Evolutionary conservation across 2,113 vertebrate species (phyloP).

Genomic region (Anas platyrhynchos): DNA sequence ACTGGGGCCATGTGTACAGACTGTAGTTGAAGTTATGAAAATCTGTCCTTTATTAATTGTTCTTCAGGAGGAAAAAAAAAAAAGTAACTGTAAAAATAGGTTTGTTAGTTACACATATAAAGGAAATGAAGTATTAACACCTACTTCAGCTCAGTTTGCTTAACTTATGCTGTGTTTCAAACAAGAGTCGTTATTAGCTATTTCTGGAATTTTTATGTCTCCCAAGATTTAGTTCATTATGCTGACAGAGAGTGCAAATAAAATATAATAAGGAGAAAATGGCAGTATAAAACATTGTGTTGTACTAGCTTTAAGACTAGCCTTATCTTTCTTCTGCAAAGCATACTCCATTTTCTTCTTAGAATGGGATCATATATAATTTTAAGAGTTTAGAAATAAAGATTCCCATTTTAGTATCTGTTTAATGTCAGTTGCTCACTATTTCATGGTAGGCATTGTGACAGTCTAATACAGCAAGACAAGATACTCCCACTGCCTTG

Average conservation of each 20-base stretch:
- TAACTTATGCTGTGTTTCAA: conserved; percentile 14
- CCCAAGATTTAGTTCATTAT: conserved; percentile 33
- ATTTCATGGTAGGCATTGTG: background rate
- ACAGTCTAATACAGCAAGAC: background rate
- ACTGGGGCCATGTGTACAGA: background rate
- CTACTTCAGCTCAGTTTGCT: conserved; percentile 4
- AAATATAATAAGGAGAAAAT: conserved; percentile 60
- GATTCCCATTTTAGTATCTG: conserved; percentile 16
- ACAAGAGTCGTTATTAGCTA: conserved; percentile 14
- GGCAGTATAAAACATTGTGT: background rate
- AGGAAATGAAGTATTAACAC: conserved; percentile 1
- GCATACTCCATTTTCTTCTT: conserved; percentile 19
- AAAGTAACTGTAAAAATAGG: background rate
- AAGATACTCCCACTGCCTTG: background rate
- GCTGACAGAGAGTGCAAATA: conserved; percentile 36
- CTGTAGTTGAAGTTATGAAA: background rate
- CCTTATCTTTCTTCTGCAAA: conserved; percentile 26
- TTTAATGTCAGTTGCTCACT: conserved; percentile 10
- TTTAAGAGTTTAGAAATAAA: conserved; percentile 56
- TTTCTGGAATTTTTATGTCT: background rate
- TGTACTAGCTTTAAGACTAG: background rate
- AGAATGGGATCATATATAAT: conserved; percentile 42
- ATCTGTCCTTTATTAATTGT: background rate
- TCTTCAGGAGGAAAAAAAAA: background rate
- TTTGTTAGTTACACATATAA: background rate